Evolutionary conservation across 2,113 vertebrate genomes (phyloP).

Genomic region (Vireo altiloquus): DNA sequence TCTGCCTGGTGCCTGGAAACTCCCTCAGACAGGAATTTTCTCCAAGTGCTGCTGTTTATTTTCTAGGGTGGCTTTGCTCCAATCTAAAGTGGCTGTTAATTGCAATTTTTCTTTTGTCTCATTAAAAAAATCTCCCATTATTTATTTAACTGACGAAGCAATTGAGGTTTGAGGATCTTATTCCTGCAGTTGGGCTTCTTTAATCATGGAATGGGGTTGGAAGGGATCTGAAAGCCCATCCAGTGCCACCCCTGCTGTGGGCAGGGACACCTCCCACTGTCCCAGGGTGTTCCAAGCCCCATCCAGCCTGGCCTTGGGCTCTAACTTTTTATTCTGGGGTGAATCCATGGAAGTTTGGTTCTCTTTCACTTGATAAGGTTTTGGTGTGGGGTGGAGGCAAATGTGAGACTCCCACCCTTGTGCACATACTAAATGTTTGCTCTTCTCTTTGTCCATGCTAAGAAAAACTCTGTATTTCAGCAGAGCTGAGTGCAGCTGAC

Average conservation of each 20-base stretch:
- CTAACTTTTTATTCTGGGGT: neutral
- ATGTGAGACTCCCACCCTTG: neutral
- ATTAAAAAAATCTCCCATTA: neutral
- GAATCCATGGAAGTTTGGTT: neutral
- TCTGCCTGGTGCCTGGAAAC: neutral
- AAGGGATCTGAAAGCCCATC: neutral
- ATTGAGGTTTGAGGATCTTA: neutral
- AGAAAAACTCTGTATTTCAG: neutral
- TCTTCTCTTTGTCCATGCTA: too few relatives aligned
- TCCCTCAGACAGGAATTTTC: neutral
- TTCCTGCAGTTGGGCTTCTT: neutral
- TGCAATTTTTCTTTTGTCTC: neutral
- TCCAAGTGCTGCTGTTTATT: neutral
- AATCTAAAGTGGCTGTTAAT: neutral
- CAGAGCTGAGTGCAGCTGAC: neutral
- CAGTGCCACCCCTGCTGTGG: neutral
- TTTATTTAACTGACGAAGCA: neutral
- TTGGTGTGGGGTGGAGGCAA: neutral
- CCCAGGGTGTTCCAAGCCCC: neutral
- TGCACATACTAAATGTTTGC: rapidly evolving
- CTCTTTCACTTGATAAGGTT: neutral
- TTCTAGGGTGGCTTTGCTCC: neutral
- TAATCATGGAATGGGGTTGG: neutral
- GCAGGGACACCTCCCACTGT: neutral
- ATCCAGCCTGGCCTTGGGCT: neutral